Percentiles rank a stretch among this genome's conserved stretches.
Evolutionary conservation across 1,140 invertebrate species (phyloP).

Genomic region (Babylonia areolata): DNA sequence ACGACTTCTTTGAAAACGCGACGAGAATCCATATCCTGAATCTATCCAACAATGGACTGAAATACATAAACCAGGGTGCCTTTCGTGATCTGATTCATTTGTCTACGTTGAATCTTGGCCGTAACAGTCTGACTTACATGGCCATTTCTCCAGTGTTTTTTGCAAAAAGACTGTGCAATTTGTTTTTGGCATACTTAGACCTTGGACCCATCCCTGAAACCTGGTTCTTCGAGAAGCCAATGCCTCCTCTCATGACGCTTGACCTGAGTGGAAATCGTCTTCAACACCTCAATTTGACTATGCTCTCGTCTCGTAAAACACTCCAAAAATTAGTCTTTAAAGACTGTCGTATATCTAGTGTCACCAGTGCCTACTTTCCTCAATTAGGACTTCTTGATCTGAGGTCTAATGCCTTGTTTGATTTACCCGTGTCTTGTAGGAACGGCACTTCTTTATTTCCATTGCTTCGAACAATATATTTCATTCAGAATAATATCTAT

Average conservation of each 20-base stretch:
- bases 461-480: neutral
- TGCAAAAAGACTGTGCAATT: neutral
- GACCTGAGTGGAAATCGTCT: neutral
- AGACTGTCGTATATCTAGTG: neutral
- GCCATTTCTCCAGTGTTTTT: neutral
- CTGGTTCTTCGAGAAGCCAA: neutral
- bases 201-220: neutral
- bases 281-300: neutral
- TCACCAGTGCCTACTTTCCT: neutral
- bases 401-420: neutral
- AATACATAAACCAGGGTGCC: neutral
- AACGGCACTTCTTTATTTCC: constrained; percentile 10
- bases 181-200: neutral
- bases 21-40: neutral
- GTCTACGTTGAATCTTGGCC: neutral
- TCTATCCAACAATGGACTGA: neutral
- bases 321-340: neutral
- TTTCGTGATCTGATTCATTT: neutral
- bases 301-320: neutral
- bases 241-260: neutral
- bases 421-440: neutral
- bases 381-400: neutral
- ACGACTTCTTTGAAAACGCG: constrained; percentile 7
- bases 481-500: neutral
- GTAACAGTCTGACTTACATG: neutral